phyloP scores from a whole-genome alignment of 2,113 vertebrate genomes.

The Pelecanus crispus region DNA sequence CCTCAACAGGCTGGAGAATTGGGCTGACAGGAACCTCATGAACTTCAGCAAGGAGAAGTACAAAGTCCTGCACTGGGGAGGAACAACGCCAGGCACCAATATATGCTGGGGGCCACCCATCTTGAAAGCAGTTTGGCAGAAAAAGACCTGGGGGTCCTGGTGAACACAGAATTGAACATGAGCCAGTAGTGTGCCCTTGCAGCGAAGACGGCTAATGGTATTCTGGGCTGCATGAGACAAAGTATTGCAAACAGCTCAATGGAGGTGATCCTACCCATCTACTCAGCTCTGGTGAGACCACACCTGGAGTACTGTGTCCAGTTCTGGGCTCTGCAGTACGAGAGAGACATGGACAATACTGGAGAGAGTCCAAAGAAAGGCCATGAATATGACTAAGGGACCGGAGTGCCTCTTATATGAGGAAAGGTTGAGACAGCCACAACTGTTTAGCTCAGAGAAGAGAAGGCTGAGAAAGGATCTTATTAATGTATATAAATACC shows the following conservation, averaged over 20 bases:
- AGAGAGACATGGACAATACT: not conserved
- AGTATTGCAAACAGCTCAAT: not conserved
- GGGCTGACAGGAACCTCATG: not conserved
- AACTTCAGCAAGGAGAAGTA: not conserved
- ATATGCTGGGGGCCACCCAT: too few species aligned
- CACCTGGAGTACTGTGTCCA: not conserved
- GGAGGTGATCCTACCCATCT: not conserved
- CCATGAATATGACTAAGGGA: not conserved
- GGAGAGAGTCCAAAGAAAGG: not conserved
- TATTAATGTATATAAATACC: not conserved
- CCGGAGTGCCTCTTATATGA: not conserved
- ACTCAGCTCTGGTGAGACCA: too few species aligned
- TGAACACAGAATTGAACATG: not conserved
- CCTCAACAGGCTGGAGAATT: not conserved
- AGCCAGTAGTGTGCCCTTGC: not conserved
- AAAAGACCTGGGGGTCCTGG: not conserved
- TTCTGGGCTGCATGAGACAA: not conserved
- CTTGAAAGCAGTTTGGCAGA: not conserved
- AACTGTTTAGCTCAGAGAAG: not conserved
- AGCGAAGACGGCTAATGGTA: too few species aligned
- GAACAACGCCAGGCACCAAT: not conserved
- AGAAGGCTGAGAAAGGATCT: not conserved
- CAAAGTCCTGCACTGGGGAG: not conserved
- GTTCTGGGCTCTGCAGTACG: not conserved
- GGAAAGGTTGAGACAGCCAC: not conserved